Base-by-base conservation (phyloP, 2,888 invertebrate genomes). In the Hydrotaea diabolus region DNA sequence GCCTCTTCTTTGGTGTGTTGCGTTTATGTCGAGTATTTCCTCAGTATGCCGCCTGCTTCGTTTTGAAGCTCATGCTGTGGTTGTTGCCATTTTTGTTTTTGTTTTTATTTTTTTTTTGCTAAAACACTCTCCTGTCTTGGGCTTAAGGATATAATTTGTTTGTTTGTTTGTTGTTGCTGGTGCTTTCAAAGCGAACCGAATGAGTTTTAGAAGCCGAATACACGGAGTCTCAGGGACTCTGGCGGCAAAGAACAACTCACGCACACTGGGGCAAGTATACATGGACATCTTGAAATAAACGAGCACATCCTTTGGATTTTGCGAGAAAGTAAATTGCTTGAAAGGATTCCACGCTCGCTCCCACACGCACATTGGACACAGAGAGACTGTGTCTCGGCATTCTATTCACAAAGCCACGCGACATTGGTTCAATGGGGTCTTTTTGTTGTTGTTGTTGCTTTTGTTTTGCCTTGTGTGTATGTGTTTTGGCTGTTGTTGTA, bases 391-490 rank as follows among this genome's bases (percentile, higher is more conserved):
- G 69, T 79, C 75, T 84, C 55, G 43, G 77, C 59, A 71, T 75
- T 31, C 2, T 31, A 4, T 31, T 79, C 64, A 76, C 73, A 73
- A 76, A 77, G 77, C 69, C 62, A 81, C 57, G 82, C 86, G 77
- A 86, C 83, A 80, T 83, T 83, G 81, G 74, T 31, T 79, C 81
- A 82, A 79, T 83, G 78, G 69, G 43, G 71, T 72, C 76, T 66
- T 64, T 9, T 64, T 64, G 62, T 31, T 57, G 26, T 57, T 57
- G 11, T 21, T 66, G 31, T 39, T 69, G 49, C n/a, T n/a, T n/a
- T n/a, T 39, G 4, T 13, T 23, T 64, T 75, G 49, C 26, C 26
- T 46, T 49, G 19, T 43, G 4, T 71, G 26, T 17, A n/a, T 64
- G 23, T 36, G 23, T 64, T 64, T 36, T 36, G 26, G 26, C 43